Percentiles rank a stretch among this genome's conserved stretches.
phyloP scores from a whole-genome alignment of 1,140 invertebrate species.

The Stenopsyche tienmushanensis region DNA sequence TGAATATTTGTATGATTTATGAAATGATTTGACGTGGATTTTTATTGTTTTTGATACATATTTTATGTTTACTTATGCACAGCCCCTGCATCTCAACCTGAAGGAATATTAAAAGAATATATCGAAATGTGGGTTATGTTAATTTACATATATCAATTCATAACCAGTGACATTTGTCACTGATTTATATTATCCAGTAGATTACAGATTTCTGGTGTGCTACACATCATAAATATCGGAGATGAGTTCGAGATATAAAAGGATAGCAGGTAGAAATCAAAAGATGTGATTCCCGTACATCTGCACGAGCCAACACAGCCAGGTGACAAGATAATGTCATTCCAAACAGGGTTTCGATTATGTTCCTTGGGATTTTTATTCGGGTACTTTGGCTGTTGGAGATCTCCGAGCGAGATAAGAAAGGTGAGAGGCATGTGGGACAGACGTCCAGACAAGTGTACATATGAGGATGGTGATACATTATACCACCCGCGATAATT shows the following conservation, averaged over 20 bases:
- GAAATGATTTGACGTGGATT: too few relatives aligned
- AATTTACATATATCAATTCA: constrained; percentile 6
- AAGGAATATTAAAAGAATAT: too few relatives aligned
- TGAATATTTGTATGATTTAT: too few relatives aligned
- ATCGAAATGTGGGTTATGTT: too few relatives aligned
- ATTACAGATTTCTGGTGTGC: not conserved
- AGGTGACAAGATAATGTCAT: constrained; percentile 29
- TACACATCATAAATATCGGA: not conserved
- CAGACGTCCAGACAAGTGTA: not conserved
- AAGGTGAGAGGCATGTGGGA: constrained; percentile 5
- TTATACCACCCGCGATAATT: not conserved
- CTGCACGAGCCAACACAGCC: not conserved
- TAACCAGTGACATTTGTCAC: constrained; percentile 1
- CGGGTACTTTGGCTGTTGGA: not conserved
- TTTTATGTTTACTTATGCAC: too few relatives aligned
- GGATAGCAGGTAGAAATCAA: not conserved
- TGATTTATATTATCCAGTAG: not conserved
- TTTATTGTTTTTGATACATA: too few relatives aligned
- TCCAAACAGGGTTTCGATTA: constrained; percentile 10
- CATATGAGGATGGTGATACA: not conserved
- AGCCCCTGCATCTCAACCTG: too few relatives aligned
- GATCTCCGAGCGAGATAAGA: not conserved
- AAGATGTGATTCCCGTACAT: not conserved
- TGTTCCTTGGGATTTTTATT: constrained; percentile 16
- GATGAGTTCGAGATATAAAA: constrained; percentile 3